Conservation (phyloP, 2,797 vertebrate genomes). For the Hyperoplus immaculatus region DNA sequence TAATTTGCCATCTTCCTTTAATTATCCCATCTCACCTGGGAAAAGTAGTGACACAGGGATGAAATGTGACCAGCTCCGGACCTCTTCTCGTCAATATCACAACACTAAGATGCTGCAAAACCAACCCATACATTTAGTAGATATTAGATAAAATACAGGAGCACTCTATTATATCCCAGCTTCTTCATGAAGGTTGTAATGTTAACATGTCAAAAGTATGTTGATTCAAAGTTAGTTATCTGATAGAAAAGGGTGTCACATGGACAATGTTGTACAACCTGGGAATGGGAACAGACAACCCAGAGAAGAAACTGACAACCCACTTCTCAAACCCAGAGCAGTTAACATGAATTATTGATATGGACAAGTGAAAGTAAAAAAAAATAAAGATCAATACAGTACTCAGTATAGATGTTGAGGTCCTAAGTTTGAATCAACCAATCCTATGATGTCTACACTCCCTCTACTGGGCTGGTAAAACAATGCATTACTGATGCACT, state of each 20-base stretch:
- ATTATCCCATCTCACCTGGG: constrained; percentile 58
- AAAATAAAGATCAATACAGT: no score
- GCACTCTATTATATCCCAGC: not conserved
- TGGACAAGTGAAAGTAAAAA: not conserved
- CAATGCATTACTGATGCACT: constrained; percentile 40
- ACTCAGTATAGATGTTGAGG: not conserved
- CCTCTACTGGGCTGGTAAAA: constrained; percentile 77
- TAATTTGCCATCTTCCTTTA: constrained; percentile 63
- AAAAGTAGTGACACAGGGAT: constrained; percentile 31
- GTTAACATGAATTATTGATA: not conserved
- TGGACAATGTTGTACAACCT: no score
- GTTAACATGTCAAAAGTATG: no score
- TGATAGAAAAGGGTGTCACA: no score
- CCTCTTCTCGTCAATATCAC: constrained; percentile 2
- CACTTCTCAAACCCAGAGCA: not conserved
- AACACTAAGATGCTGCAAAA: not conserved
- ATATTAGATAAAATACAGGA: not conserved
- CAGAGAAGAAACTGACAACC: not conserved
- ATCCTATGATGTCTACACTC: constrained; percentile 68
- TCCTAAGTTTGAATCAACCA: not conserved
- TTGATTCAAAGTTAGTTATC: no score
- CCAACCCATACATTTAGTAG: not conserved
- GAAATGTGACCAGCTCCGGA: constrained; percentile 6
- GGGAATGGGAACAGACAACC: no score
- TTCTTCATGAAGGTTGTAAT: no score